A percentile compares a stretch with the other conserved stretches of the same genome.
Conservation (phyloP, 1,140 invertebrate genomes). For the Episyrphus balteatus region DNA sequence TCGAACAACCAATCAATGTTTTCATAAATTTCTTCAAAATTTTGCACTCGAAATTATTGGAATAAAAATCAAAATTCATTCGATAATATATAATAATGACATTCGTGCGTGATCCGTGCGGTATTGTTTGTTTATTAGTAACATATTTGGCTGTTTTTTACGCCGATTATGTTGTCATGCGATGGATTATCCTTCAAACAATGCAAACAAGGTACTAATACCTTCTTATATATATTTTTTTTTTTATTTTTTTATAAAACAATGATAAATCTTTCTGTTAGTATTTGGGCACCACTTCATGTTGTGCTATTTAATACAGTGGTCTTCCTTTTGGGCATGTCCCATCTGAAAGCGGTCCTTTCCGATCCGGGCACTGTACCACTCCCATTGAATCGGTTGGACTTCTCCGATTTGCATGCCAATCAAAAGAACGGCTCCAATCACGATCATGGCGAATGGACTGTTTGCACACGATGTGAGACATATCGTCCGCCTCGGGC, state of each 20-base stretch:
- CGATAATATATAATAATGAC: conserved; percentile 15
- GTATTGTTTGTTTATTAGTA: conserved; percentile 72
- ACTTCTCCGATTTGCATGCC: conserved; percentile 76
- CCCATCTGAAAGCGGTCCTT: conserved; percentile 74
- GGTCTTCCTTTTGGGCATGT: conserved; percentile 61
- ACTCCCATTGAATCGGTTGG: conserved; percentile 63
- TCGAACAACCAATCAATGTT: too few species aligned
- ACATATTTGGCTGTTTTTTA: conserved; percentile 78
- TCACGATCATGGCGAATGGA: conserved; percentile 65
- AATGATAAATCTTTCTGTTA: conserved; percentile 29
- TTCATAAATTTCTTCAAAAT: too few species aligned
- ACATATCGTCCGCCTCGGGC: conserved; percentile 74
- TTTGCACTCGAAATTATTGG: too few species aligned
- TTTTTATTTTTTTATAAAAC: background rate
- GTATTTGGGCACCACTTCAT: conserved; percentile 77
- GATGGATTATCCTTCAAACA: conserved; percentile 74
- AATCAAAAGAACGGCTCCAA: conserved; percentile 41
- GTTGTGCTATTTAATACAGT: conserved; percentile 72
- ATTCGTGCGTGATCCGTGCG: conserved; percentile 73
- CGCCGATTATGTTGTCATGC: conserved; percentile 80
- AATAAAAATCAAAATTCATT: background rate
- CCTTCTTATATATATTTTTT: background rate
- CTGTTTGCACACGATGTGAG: conserved; percentile 73
- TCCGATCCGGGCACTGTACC: conserved; percentile 84
- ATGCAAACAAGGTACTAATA: conserved; percentile 63